Base-by-base conservation (phyloP, 2,113 vertebrate species). In the Pungitius pungitius region DNA sequence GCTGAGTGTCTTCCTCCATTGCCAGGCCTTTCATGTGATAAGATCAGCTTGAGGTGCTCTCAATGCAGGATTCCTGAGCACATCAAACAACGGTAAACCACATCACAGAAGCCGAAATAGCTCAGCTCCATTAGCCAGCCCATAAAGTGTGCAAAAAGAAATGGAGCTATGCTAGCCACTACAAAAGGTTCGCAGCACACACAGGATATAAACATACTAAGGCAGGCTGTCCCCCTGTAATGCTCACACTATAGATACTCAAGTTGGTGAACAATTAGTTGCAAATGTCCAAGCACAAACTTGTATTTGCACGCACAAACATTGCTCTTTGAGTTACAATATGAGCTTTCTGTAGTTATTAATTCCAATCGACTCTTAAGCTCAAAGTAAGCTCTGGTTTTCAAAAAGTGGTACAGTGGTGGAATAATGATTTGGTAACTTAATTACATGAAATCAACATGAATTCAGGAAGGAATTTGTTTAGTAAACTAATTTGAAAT, bases 111-210 rank as follows among this genome's bases (percentile, higher is more conserved):
- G 83, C 89, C 92, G 91, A 90, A 92, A 91, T 89, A 84, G 55
- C 86, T 80, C 84, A 43, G 75, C 82, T 92, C 92, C 93, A 92
- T 92, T 93, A 93, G 87, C 84, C 80, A 85, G 77, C 90, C 90
- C 90, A 92, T 93, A 93, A 94, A 94, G 89, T 89, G 90, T 90
- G 90, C 86, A 90, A 90, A 78, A 84, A 55, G 85, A 92, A 35
- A 35, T 35, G 33, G 91, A 90, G 85, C 77, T 73, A 54, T 51
- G 60, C 69, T 70, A 57, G 85, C 73, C 75, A 80, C 86, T 85
- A 85, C 88, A 85, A 90, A 91, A 88, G 79, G 58, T 84, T 82
- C 77, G 73, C 58, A 81, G 73, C 58, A 81, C 85, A 67, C 77
- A 74, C 72, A 74, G 64, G 71, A 35, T 35, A 35, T 8, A 85